Percentiles rank a stretch among this genome's conserved stretches.
Evolutionary conservation across 92 coral and sea anemone genomes (phyloP).

Genomic region (Parazoanthus swiftii): DNA sequence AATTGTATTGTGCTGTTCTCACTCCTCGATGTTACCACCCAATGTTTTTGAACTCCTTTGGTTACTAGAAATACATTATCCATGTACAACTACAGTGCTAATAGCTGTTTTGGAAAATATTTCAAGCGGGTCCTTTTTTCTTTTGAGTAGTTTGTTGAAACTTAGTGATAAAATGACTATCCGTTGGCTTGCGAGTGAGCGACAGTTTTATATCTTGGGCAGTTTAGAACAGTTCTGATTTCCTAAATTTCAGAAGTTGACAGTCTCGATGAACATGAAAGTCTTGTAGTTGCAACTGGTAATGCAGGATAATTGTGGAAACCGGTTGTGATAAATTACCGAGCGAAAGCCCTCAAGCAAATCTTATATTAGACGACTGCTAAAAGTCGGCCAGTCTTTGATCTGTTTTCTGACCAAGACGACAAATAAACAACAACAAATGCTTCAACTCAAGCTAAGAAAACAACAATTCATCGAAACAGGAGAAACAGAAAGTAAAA

Average conservation of each 20-base stretch:
- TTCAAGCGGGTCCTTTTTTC: no score
- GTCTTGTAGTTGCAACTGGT: background rate
- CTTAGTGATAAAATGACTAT: no score
- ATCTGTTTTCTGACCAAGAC: background rate
- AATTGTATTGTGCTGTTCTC: no score
- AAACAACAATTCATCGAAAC: background rate
- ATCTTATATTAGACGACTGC: background rate
- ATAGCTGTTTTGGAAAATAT: no score
- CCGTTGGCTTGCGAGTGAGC: no score
- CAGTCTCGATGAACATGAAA: background rate
- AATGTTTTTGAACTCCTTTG: no score
- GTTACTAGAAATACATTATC: no score
- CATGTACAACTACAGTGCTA: no score
- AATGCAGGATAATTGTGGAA: background rate
- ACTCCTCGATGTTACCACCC: no score
- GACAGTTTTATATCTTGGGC: no score
- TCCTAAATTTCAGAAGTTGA: background rate
- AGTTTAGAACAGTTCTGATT: no score
- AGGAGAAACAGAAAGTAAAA: background rate
- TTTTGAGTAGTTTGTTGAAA: no score
- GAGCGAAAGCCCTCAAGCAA: background rate
- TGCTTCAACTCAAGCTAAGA: background rate
- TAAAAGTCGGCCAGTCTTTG: background rate
- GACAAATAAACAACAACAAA: constrained; percentile 16
- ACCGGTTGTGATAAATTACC: background rate